These are phyloP conservation scores for Artemia sinica DNA, from an alignment of 2,888 invertebrate species.

Conservation along the genomic window DNA sequence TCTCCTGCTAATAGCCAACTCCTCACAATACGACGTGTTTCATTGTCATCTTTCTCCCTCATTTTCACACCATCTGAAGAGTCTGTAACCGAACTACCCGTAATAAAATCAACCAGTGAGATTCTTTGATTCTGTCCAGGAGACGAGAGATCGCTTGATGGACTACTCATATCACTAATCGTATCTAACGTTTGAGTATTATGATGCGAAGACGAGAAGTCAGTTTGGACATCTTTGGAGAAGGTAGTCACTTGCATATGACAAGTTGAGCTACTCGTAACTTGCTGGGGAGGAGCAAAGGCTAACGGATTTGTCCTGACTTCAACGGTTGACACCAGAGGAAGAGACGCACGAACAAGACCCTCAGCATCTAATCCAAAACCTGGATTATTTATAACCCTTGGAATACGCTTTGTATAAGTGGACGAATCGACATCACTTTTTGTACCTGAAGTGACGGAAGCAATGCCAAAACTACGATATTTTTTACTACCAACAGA, in stretches of 20 bases:
- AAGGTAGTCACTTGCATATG: neutral
- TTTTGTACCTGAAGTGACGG: neutral
- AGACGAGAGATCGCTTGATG: neutral
- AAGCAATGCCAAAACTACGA: slow-evolving; percentile 23
- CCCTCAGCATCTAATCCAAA: neutral
- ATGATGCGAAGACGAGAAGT: slow-evolving; percentile 10
- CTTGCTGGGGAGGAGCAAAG: neutral
- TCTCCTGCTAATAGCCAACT: slow-evolving; percentile 22
- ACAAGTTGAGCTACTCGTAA: neutral
- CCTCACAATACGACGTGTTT: slow-evolving; percentile 19
- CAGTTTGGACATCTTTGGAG: neutral
- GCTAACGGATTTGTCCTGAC: neutral
- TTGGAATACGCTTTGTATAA: slow-evolving; percentile 15
- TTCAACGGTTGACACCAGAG: neutral
- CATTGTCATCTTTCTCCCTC: slow-evolving; percentile 16
- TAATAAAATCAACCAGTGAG: slow-evolving; percentile 6
- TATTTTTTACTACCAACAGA: slow-evolving; percentile 18
- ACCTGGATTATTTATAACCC: slow-evolving; percentile 13
- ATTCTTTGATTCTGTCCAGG: slow-evolving; percentile 8
- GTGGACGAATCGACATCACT: slow-evolving; percentile 18
- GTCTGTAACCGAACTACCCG: neutral
- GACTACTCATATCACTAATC: slow-evolving; percentile 8
- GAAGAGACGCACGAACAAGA: neutral
- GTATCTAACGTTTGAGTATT: slow-evolving; percentile 12
- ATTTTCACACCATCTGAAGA: slow-evolving; percentile 1